Percentiles rank a stretch among this genome's conserved stretches.
These are phyloP conservation scores for Eidolon helvum DNA, from an alignment of 2,113 vertebrate genomes.

Conservation along the genomic window DNA sequence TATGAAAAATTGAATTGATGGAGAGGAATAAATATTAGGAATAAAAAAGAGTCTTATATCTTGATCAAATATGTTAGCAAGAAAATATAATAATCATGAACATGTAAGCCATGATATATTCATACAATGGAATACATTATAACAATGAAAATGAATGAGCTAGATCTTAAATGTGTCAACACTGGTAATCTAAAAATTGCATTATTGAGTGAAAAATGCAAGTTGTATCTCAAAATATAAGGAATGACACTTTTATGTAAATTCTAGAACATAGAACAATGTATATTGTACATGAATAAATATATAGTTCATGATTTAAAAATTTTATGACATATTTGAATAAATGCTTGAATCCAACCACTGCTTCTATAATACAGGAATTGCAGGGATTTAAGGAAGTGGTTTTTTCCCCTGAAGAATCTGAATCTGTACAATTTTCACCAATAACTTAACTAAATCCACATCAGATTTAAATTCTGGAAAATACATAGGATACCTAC, in stretches of 20 bases:
- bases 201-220: constrained; percentile 2
- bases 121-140: not conserved
- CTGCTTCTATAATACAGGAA: not conserved
- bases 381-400: not conserved
- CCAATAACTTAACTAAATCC: not conserved
- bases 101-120: not conserved
- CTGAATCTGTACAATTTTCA: not conserved
- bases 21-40: not conserved
- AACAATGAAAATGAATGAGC: constrained; percentile 25
- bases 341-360: not conserved
- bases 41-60: not conserved
- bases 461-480: not conserved
- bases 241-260: not conserved
- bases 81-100: not conserved
- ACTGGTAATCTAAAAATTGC: not conserved
- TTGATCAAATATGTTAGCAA: not conserved
- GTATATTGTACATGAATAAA: not conserved
- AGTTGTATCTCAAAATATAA: constrained; percentile 12
- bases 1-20: constrained; percentile 3
- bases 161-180: not conserved
- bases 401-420: not conserved
- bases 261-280: not conserved
- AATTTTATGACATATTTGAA: constrained; percentile 27
- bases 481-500: not conserved
- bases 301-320: not conserved